Base-by-base conservation (phyloP, 2,888 invertebrate species). In the Syritta pipiens region DNA sequence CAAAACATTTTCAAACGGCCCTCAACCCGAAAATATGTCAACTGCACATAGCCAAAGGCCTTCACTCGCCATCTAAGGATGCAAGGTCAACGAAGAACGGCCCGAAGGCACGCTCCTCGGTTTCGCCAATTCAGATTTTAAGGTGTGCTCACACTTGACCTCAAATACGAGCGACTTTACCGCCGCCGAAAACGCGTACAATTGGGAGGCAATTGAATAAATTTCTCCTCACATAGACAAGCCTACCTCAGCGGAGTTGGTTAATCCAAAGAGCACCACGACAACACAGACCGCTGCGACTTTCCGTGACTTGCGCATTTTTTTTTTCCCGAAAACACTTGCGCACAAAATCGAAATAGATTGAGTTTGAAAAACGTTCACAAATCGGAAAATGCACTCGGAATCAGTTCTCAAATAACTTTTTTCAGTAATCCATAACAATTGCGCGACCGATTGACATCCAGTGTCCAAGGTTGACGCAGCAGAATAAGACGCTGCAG, bases 381-480 rank as follows among this genome's bases (percentile, higher is more conserved):
- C n/a, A n/a, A n/a, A n/a, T n/a, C n/a, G n/a, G n/a, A n/a, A n/a
- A n/a, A n/a, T n/a, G n/a, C n/a, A n/a, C n/a, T n/a, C n/a, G n/a
- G n/a, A n/a, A n/a, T n/a, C n/a, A n/a, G n/a, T n/a, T n/a, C n/a
- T n/a, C n/a, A n/a, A n/a, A n/a, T n/a, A n/a, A n/a, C n/a, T n/a
- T n/a, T n/a, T 28, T 6, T 63, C 30, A 65, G 26, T 67, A 35
- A 60, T 49, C 59, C 42, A 69, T 69, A 20, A 17, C 12, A 30
- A 19, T 57, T 46, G 19, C 6, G 6, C 63, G 10, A 65, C 9
- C 49, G 62, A 28, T 26, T 42, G 9, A 49, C 57, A 49, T 49
- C 40, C 48, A 75, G 17, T 59, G n/a, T 26, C 32, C 30, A 59
- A 40, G 57, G 51, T 59, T 77, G 72, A 72, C 63, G 71, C 76